Base-by-base conservation (phyloP, 2,113 vertebrate genomes). In the Phylloscopus trochiloides region DNA sequence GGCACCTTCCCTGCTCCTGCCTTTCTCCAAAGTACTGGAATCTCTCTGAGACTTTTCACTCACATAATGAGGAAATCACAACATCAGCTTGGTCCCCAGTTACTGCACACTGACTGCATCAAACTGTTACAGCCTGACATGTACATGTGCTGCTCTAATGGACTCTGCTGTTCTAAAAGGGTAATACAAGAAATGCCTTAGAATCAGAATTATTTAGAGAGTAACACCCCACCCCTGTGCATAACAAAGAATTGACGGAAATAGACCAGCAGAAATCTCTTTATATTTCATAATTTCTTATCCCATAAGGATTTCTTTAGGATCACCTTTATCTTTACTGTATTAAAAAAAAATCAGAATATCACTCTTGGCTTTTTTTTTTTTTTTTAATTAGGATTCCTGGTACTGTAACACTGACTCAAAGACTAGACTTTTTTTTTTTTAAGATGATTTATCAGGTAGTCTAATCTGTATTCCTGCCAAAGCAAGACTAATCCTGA, bases 401-500 rank as follows among this genome's bases (percentile, higher is more conserved):
- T 85, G 55, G 19, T 75, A 65, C n/a, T 71, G 63, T 73, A 92
- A 63, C 57, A 40, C 10, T 63, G 80, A 75, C 52, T 89, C 76
- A 74, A 92, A 90, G 55, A 82, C 65, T 2, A 87, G 45, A 29
- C 16, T 25, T 34, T 45, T 38, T 65, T 71, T 38, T 40, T 73
- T 52, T 7, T 3, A 72, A 76, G 28, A 67, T 73, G 63, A 90
- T 34, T 90, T 93, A 95, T 94, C 92, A 72, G 57, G 70, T 21
- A 86, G 75, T 84, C 82, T 90, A 73, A 75, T 94, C 88, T 94
- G 43, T 59, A 62, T 73, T 75, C 58, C 81, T 65, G 74, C 83
- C 95, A 96, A 94, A 94, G 92, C 94, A 91, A 95, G 90, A 95
- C 85, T 92, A 79, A 92, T 97, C 92, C 87, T 76, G 82, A 85